Percentiles rank a stretch among this genome's conserved stretches.
These are phyloP conservation scores for Moxostoma hubbsi DNA, from an alignment of 2,797 vertebrate genomes.

Conservation along the genomic window DNA sequence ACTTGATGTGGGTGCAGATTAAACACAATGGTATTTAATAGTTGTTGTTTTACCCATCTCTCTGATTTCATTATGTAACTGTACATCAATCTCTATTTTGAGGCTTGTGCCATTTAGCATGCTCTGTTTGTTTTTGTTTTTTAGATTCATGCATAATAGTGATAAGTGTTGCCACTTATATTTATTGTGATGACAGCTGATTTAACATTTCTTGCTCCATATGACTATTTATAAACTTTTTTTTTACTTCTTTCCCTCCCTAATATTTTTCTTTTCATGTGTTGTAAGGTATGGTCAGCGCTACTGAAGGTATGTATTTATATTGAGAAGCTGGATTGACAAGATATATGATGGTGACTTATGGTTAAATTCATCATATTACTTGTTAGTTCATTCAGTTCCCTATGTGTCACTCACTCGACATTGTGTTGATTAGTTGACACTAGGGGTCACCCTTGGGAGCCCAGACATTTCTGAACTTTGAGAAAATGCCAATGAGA, in stretches of 20 bases:
- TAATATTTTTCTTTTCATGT: neutral
- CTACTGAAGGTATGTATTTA: constrained; percentile 34
- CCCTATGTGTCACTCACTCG: too few species aligned
- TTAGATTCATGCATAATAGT: neutral
- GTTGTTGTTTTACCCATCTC: neutral
- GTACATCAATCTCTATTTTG: neutral
- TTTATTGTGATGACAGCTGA: too few species aligned
- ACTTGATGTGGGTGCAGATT: neutral
- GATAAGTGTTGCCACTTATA: too few species aligned
- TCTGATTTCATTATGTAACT: neutral
- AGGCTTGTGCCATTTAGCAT: neutral
- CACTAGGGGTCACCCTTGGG: too few species aligned
- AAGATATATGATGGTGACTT: neutral
- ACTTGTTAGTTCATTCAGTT: neutral
- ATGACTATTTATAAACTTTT: too few species aligned
- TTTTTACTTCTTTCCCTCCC: too few species aligned
- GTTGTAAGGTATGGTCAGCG: constrained; percentile 48
- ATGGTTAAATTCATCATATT: neutral
- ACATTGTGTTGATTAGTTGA: too few species aligned
- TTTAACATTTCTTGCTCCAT: too few species aligned
- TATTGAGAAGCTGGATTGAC: too few species aligned
- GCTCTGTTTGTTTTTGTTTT: neutral
- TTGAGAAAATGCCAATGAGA: too few species aligned
- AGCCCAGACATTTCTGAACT: too few species aligned
- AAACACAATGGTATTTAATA: neutral